phyloP scores from a whole-genome alignment of 1,140 invertebrate species.

The Anastrepha obliqua region DNA sequence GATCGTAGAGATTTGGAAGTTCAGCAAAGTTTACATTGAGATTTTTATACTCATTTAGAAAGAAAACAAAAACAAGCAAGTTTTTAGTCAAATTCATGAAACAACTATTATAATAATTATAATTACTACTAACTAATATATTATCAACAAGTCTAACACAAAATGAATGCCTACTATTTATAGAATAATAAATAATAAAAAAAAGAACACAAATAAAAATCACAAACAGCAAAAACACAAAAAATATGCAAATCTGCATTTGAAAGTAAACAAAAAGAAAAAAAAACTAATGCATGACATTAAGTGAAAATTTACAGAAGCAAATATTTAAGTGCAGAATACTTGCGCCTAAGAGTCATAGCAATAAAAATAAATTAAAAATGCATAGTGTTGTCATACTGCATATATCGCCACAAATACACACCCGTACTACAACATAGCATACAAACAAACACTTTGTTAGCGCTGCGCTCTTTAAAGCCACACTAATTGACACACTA shows the following conservation, averaged over 20 bases:
- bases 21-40: neutral
- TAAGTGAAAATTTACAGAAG: neutral
- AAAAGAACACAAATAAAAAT: neutral
- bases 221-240: neutral
- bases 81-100: slow-evolving; percentile 48
- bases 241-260: neutral
- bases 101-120: slow-evolving; percentile 8
- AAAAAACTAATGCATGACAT: neutral
- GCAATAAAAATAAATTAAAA: neutral
- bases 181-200: neutral
- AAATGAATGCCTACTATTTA: neutral
- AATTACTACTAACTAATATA: slow-evolving; percentile 4
- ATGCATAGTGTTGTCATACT: neutral
- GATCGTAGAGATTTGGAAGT: neutral
- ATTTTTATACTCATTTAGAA: slow-evolving; percentile 10
- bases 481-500: slow-evolving; percentile 14
- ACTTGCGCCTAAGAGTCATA: neutral
- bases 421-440: neutral
- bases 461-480: neutral
- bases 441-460: neutral
- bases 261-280: neutral
- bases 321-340: neutral
- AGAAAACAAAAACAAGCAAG: neutral
- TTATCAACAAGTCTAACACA: neutral
- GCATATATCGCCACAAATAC: neutral